Evolutionary conservation across 2,113 vertebrate genomes (phyloP).

Genomic region (Rousettus leschenaultii): DNA sequence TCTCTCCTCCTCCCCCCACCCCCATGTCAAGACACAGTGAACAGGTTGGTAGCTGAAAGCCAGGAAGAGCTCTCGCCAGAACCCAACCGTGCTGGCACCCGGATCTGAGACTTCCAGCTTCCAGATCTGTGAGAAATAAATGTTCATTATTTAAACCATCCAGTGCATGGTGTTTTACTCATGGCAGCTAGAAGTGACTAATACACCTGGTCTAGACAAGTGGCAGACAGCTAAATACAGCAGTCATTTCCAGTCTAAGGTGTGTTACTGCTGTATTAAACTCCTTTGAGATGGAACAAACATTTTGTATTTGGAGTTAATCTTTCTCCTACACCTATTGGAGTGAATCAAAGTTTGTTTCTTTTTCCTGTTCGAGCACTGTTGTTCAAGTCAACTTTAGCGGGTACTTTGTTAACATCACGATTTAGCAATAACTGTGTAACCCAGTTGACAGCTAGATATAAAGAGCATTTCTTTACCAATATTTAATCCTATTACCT

Average conservation of each 20-base stretch:
- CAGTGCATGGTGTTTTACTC: neutral
- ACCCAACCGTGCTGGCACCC: neutral
- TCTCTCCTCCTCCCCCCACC: neutral
- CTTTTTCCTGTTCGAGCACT: neutral
- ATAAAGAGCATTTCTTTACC: neutral
- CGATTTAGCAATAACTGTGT: neutral
- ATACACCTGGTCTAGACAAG: neutral
- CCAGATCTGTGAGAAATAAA: neutral
- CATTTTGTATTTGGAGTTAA: neutral
- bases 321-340: neutral
- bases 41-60: neutral
- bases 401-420: neutral
- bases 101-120: neutral
- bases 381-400: neutral
- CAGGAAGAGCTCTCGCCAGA: neutral
- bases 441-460: neutral
- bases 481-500: constrained; percentile 4
- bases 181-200: neutral
- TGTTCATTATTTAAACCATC: neutral
- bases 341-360: neutral
- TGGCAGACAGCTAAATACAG: too few relatives aligned
- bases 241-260: neutral
- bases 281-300: neutral
- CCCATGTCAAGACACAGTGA: neutral
- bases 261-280: neutral